phyloP scores from a whole-genome alignment of 2,113 vertebrate species.

The Pheucticus melanocephalus region DNA sequence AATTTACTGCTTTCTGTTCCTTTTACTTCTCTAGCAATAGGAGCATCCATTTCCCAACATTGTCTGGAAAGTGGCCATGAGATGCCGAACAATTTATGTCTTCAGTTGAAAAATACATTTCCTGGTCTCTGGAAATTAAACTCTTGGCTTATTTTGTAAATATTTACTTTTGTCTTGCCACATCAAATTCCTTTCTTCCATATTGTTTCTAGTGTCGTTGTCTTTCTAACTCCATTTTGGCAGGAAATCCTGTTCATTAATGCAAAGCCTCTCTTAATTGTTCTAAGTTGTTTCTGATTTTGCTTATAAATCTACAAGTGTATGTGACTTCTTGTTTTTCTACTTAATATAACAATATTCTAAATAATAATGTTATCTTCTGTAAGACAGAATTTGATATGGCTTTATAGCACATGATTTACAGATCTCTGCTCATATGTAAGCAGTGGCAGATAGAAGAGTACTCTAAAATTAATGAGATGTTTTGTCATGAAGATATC shows the following conservation, averaged over 20 bases:
- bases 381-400: neutral
- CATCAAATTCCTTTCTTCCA: slow-evolving; percentile 57
- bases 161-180: slow-evolving; percentile 66
- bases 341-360: neutral
- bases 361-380: neutral
- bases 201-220: slow-evolving; percentile 35
- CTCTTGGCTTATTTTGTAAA: slow-evolving; percentile 53
- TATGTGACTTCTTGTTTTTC: neutral
- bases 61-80: slow-evolving; percentile 11
- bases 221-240: slow-evolving; percentile 41
- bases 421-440: neutral
- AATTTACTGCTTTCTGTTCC: neutral
- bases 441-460: neutral
- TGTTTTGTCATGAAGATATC: neutral
- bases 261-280: neutral
- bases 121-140: neutral
- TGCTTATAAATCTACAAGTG: neutral
- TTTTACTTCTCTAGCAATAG: neutral
- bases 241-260: slow-evolving; percentile 47
- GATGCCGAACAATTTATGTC: slow-evolving; percentile 53
- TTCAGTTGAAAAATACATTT: slow-evolving; percentile 59
- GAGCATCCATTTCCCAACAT: neutral
- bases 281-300: neutral
- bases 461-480: neutral
- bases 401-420: neutral